A percentile compares a stretch with the other conserved stretches of the same genome.
These are phyloP conservation scores for Caenorhabditis tropicalis DNA, from an alignment of 1,140 invertebrate species.

Conservation along the genomic window DNA sequence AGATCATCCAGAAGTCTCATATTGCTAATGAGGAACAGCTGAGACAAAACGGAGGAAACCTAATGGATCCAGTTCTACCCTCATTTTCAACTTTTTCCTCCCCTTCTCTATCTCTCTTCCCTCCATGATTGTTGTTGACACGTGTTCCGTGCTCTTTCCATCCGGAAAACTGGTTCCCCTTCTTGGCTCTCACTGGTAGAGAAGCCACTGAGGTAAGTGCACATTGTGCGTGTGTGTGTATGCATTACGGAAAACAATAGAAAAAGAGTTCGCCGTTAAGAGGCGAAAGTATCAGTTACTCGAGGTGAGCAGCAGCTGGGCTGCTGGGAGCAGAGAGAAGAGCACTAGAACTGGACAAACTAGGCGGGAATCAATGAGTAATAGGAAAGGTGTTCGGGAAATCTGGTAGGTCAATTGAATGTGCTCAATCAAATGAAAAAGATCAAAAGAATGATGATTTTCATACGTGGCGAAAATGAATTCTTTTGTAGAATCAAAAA, in stretches of 20 bases:
- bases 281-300: neutral
- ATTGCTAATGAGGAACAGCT: neutral
- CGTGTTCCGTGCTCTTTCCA: neutral
- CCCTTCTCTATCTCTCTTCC: too few species aligned
- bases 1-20: neutral
- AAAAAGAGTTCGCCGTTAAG: neutral
- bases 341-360: neutral
- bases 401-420: constrained; percentile 5
- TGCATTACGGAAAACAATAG: neutral
- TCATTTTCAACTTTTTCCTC: neutral
- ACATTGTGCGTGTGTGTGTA: neutral
- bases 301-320: neutral
- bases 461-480: too few species aligned
- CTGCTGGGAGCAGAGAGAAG: neutral
- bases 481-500: too few species aligned
- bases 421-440: too few species aligned
- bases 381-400: neutral
- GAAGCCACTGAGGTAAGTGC: neutral
- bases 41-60: neutral
- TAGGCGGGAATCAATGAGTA: neutral
- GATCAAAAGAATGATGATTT: too few species aligned
- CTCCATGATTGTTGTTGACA: neutral
- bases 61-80: neutral
- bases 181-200: neutral
- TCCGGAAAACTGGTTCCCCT: neutral